Conservation (phyloP, 2,888 invertebrate species). For the Camptogramma bilineatum region DNA sequence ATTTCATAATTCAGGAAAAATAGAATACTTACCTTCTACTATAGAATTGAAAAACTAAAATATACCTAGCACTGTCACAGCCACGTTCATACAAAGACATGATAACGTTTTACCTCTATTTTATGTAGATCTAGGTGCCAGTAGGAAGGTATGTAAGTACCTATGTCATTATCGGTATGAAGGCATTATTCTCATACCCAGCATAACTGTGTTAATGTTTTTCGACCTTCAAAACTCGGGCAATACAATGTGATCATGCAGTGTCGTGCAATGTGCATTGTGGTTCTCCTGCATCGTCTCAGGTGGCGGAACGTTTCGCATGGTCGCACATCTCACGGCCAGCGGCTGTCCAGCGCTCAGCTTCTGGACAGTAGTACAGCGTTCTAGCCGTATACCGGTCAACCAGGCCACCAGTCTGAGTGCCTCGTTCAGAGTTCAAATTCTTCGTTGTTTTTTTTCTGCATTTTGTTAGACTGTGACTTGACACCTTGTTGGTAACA, state of each 20-base stretch:
- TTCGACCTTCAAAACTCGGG: constrained; percentile 35
- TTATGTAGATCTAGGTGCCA: neutral
- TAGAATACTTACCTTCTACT: too few species aligned
- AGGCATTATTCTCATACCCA: constrained; percentile 19
- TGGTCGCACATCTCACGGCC: too few species aligned
- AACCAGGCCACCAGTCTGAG: too few species aligned
- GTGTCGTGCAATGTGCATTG: constrained; percentile 37
- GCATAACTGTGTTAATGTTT: constrained; percentile 41
- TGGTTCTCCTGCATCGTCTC: constrained; percentile 8
- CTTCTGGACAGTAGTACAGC: neutral
- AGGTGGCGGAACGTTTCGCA: constrained; percentile 46
- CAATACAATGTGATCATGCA: constrained; percentile 40
- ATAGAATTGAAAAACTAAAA: too few species aligned
- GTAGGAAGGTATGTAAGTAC: neutral
- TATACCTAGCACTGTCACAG: too few species aligned
- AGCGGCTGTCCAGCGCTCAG: constrained; percentile 34
- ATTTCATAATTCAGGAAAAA: too few species aligned
- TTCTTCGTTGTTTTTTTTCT: too few species aligned
- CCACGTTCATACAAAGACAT: neutral
- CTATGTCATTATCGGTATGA: neutral
- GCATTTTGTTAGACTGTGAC: too few species aligned
- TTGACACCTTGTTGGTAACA: too few species aligned
- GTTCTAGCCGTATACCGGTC: too few species aligned
- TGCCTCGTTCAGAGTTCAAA: too few species aligned
- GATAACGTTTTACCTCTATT: neutral